A percentile compares a stretch with the other conserved stretches of the same genome.
phyloP scores from a whole-genome alignment of 2,113 vertebrate genomes.

The Sakesphorus luctuosus region DNA sequence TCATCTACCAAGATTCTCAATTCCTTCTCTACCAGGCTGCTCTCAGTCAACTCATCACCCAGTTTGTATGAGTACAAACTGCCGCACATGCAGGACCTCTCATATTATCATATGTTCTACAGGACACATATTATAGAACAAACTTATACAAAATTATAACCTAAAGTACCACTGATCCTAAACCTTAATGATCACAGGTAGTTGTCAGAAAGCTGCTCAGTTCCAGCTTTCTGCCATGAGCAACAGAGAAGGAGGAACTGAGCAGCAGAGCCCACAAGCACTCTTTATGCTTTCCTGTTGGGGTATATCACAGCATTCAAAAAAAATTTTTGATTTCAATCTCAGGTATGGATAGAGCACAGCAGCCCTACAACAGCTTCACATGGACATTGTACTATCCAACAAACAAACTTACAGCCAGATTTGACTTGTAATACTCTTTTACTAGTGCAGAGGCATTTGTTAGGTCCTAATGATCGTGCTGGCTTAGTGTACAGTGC shows the following conservation, averaged over 20 bases:
- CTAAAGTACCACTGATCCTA: background rate
- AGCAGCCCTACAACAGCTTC: background rate
- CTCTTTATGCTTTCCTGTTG: background rate
- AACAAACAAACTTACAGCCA: background rate
- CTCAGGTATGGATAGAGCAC: background rate
- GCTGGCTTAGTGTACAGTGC: background rate
- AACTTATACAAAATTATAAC: background rate
- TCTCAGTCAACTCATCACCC: background rate
- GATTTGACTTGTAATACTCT: background rate
- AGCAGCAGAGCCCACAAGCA: background rate
- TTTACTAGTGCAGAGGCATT: background rate
- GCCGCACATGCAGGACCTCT: background rate
- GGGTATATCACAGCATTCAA: background rate
- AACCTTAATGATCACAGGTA: background rate
- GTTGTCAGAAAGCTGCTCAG: background rate
- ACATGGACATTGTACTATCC: background rate
- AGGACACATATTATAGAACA: background rate
- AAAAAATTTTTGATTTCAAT: background rate
- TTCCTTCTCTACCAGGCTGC: background rate
- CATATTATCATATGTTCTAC: background rate
- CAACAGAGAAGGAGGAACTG: background rate
- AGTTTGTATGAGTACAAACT: background rate
- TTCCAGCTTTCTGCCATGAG: background rate
- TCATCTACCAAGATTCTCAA: background rate
- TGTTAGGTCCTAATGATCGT: background rate